Evolutionary conservation across 2,113 vertebrate genomes (phyloP), one percentile per base, ranked within the genome.

Genomic region (Archocentrus centrarchus): DNA sequence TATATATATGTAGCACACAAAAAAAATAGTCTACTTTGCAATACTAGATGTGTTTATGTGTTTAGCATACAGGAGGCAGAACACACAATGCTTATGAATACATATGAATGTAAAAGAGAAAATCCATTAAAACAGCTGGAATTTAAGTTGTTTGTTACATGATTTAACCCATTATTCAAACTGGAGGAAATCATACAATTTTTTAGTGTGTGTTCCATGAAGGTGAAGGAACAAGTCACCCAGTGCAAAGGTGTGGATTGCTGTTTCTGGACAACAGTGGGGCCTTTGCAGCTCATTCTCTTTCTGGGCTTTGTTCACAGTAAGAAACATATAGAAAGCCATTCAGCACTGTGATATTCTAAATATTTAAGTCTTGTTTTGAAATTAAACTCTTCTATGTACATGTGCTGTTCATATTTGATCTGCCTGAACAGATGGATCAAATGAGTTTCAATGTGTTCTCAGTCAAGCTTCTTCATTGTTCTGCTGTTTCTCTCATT

Each of bases 341-440:
- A 32, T 41, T 50, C 11, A 60, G 7, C 9, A 24, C 10, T 77
- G 27, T 41, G 55, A 37, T 22, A 32, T 11, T 9, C 11, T 6
- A 35, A 35, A 32, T 32, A 76, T 80, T 24, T 47, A 50, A n/a
- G 24, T 32, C 5, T 24, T 59, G 80, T 77, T 78, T 83, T 82
- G 84, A 84, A 84, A 83, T 86, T 63, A 79, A 86, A 78, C 41
- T 35, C 7, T n/a, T 55, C 8, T 63, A 37, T 58, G 41, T 62
- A 22, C 39, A 39, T 62, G 7, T 57, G 50, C 61, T 39, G 39
- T 75, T 32, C 59, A 4, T 55, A 80, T 87, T 64, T 60, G 68
- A 82, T 83, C 68, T 80, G 79, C 32, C 35, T 41, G 53, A 79
- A 32, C 15, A 60, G 53, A 35, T 2, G 5, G 61, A 85, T 81